Evolutionary conservation across 2,888 invertebrate species (phyloP).

Genomic region (Lissocephala sabroskyi): DNA sequence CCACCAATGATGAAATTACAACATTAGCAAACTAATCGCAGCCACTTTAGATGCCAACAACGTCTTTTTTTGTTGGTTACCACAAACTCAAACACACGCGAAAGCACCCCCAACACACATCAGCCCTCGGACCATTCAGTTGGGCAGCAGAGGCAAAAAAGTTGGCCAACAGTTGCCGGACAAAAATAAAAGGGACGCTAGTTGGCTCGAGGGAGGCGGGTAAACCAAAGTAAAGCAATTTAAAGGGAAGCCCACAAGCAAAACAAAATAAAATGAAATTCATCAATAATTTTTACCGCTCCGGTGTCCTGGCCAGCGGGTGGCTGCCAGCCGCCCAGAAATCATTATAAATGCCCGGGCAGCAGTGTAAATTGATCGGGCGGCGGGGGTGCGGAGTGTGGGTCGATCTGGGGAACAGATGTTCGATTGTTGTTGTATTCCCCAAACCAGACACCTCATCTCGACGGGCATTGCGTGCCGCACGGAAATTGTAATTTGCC

Average conservation of each 20-base stretch:
- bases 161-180: constrained; percentile 26
- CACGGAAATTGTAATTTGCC: constrained; percentile 46
- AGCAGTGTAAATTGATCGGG: not conserved
- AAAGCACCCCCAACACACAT: too few species aligned
- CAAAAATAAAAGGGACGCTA: not conserved
- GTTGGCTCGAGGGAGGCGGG: not conserved
- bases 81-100: too few species aligned
- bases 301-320: too few species aligned
- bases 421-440: too few species aligned
- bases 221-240: constrained; percentile 47
- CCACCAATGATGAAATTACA: constrained; percentile 58
- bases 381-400: not conserved
- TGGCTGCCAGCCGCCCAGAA: not conserved
- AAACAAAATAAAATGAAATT: constrained; percentile 45
- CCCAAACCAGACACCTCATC: too few species aligned
- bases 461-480: not conserved
- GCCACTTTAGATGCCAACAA: constrained; percentile 56
- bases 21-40: constrained; percentile 63
- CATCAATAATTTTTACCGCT: constrained; percentile 61
- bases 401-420: constrained; percentile 19
- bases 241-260: constrained; percentile 36
- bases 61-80: constrained; percentile 24
- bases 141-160: not conserved
- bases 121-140: too few species aligned
- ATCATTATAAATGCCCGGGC: not conserved